Base-by-base conservation (phyloP, 64 coral and sea anemone species). In the Actinia tenebrosa region DNA sequence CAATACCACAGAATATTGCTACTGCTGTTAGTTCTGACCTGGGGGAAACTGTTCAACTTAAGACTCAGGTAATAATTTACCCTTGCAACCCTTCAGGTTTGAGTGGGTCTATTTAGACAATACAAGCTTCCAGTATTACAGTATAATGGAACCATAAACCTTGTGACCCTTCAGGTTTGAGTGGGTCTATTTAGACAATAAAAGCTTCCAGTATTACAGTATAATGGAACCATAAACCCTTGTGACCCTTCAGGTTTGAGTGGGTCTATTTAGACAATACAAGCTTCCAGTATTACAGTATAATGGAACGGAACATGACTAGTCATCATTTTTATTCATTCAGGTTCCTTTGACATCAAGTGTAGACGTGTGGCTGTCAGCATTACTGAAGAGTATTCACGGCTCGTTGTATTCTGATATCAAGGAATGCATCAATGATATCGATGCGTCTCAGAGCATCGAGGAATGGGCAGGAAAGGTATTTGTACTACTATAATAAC, bases 381-480 rank as follows among this genome's bases (percentile, higher is more conserved):
- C 66, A 22, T 45, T 98, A 58, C 78, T 89, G 58, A 89, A 80
- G 77, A 94, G 92, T 17, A 89, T 94, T 25, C 85, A 94, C 45
- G 89, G 89, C 47, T 94, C 95, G 16, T 62, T 98, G 59, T 87
- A 94, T 60, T 91, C 68, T 3, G 87, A 82, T 60, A 92, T 98
- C 43, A 89, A 94, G 15, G 69, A 98, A 16, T 98, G 95, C 53
- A 87, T 98, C 59, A 83, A 88, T 18, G 95, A 98, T 18, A 89
- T 94, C 22, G 92, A 98, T 16, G 88, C 95, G 44, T 86, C 84
- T 5, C 84, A 89, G 19, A 92, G 44, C 75, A 82, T 98, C 26
- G 95, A 98, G 69, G 95, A 98, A 80, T 92, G 92, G 92, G 85
- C 93, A 60, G 80, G 83, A 69, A 98, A 98, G 95, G 95, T 98